Base-by-base conservation (phyloP, 2,113 vertebrate species). In the Crotophaga sulcirostris region DNA sequence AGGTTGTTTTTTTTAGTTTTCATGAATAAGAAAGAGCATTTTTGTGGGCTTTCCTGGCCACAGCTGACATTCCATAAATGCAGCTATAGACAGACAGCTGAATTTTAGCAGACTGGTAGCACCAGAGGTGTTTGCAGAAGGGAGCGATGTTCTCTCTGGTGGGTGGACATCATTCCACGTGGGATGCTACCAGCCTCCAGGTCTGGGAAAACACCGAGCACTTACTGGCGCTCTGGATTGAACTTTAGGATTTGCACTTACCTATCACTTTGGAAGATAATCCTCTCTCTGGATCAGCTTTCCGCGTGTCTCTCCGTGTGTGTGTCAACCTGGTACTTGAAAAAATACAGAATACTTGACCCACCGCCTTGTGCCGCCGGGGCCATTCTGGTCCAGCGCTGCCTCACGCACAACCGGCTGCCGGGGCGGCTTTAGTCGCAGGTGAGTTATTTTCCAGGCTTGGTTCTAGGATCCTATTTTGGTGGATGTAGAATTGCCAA, bases 271-370 rank as follows among this genome's bases (percentile, higher is more conserved):
- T 9, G 2, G 5, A 58, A 81, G 54, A 47, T 44, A n/a, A 64
- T 42, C 56, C 28, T 66, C 54, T 59, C 59, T 69, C 31, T 4
- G 5, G 36, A 10, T 42, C 31, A 7, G 11, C 69, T 84, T 74
- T 40, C 90, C 74, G 79, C 44, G 10, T 40, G 68, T 86, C 44
- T 90, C 54, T 51, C 1, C 45, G 18, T 63, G 31, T 38, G 15
- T 8, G 85, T 64, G 31, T 84, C 86, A 86, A 60, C 91, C 91
- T 93, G 90, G 84, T 95, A 96, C 95, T 96, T 97, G 93, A 91
- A 95, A 68, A 47, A 54, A 58, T 14, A 14, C 1, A 38, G 38
- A 45, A 94, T 85, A 96, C 94, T 95, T 95, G 94, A 95, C 51
- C 72, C 63, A 2, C 63, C 64, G 90, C 85, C 82, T 79, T 3